Evolutionary conservation across 2,113 vertebrate species (phyloP).

Genomic region (Ranitomeya variabilis): DNA sequence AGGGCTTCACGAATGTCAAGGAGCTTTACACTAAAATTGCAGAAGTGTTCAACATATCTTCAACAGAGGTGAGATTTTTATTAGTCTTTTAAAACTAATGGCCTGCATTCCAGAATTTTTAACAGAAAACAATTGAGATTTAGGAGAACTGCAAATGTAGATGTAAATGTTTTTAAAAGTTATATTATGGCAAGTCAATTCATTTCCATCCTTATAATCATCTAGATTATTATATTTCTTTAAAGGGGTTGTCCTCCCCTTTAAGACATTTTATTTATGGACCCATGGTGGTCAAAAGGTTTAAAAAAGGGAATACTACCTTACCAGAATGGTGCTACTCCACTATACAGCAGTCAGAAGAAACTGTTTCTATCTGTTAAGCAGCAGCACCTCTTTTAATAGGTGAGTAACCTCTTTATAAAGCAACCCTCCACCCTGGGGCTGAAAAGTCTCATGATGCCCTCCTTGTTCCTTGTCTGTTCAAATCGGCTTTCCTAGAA

Average conservation of each 20-base stretch:
- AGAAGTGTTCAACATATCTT: slow-evolving; percentile 90
- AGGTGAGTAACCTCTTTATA: no score
- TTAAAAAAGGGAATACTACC: no score
- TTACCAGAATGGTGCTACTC: no score
- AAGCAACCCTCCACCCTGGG: no score
- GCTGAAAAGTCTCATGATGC: no score
- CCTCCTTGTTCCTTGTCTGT: no score
- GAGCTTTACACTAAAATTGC: slow-evolving; percentile 96
- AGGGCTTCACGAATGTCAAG: slow-evolving; percentile 95
- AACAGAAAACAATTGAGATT: not conserved
- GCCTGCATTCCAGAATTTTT: not conserved
- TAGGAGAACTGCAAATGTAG: not conserved
- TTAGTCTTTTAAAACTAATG: not conserved
- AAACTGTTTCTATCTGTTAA: no score
- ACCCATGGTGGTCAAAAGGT: no score
- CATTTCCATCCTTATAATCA: not conserved
- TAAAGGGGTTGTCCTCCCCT: not conserved
- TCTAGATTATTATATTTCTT: not conserved
- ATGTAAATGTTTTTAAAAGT: not conserved
- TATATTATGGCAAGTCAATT: not conserved
- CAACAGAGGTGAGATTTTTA: slow-evolving; percentile 84
- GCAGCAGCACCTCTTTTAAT: no score
- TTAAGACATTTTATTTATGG: no score
- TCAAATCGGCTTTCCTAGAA: no score
- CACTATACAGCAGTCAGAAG: no score